These are phyloP conservation scores for Atrichornis clamosus DNA, from an alignment of 2,113 vertebrate species.

Conservation along the genomic window DNA sequence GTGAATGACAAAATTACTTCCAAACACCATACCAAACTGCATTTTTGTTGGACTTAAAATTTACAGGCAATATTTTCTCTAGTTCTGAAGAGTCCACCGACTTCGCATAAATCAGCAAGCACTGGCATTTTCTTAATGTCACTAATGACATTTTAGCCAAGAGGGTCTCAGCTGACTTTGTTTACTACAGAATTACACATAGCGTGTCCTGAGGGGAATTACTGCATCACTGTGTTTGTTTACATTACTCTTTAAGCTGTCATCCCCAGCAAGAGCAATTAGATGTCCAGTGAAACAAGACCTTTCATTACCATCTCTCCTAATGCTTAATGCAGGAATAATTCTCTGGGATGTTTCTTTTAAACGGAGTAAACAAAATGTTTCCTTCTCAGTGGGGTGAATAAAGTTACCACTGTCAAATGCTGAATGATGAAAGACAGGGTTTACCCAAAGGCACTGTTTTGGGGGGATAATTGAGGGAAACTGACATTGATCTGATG, in stretches of 20 bases:
- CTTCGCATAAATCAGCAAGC: constrained; percentile 32
- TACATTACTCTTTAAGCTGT: constrained; percentile 26
- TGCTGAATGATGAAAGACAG: neutral
- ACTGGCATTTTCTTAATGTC: constrained; percentile 43
- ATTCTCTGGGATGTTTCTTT: neutral
- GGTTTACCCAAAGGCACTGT: neutral
- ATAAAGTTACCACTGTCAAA: neutral
- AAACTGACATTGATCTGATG: neutral
- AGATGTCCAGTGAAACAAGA: neutral
- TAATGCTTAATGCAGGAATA: neutral
- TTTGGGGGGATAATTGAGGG: neutral
- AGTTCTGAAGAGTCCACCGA: neutral
- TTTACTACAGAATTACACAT: neutral
- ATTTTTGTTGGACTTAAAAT: neutral
- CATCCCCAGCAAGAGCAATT: neutral
- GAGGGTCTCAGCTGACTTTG: neutral
- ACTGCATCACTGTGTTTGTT: neutral
- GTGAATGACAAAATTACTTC: neutral
- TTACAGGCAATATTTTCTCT: neutral
- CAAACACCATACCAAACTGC: neutral
- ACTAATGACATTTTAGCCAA: constrained; percentile 18
- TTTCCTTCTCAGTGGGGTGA: neutral
- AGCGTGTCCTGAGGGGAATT: neutral
- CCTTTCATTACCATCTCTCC: neutral
- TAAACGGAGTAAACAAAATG: neutral